These are phyloP conservation scores for Vombatus ursinus DNA, from an alignment of 2,113 vertebrate genomes.

Conservation along the genomic window DNA sequence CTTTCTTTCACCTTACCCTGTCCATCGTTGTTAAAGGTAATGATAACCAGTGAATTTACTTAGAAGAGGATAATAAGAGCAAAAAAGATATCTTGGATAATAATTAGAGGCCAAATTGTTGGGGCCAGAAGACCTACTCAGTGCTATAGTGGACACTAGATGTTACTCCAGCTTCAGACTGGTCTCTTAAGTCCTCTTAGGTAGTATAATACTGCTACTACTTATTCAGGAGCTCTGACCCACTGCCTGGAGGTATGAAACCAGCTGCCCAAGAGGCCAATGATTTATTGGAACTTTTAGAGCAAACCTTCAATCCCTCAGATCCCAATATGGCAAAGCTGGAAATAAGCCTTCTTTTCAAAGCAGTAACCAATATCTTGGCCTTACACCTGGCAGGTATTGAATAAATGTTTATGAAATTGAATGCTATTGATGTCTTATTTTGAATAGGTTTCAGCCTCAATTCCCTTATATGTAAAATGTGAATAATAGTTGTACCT, in stretches of 20 bases:
- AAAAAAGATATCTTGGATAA: neutral
- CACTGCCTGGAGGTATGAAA: neutral
- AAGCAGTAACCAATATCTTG: neutral
- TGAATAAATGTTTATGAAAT: neutral
- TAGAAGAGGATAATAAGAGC: neutral
- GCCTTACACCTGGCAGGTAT: neutral
- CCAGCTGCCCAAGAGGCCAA: neutral
- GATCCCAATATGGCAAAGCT: neutral
- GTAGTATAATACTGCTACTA: neutral
- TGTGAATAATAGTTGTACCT: neutral
- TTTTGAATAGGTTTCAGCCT: neutral
- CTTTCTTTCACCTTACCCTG: neutral
- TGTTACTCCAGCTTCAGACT: neutral
- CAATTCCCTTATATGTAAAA: neutral
- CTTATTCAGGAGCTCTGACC: neutral
- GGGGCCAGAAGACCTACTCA: neutral
- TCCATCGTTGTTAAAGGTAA: neutral
- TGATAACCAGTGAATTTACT: neutral
- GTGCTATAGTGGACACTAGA: neutral
- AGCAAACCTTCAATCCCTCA: neutral
- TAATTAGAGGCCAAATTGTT: neutral
- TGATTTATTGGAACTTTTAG: neutral
- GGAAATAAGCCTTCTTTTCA: neutral
- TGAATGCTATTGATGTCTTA: neutral
- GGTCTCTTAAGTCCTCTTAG: neutral